A percentile compares a stretch with the other conserved stretches of the same genome.
These are phyloP conservation scores for Mohoua ochrocephala DNA, from an alignment of 2,113 vertebrate species.

Conservation along the genomic window DNA sequence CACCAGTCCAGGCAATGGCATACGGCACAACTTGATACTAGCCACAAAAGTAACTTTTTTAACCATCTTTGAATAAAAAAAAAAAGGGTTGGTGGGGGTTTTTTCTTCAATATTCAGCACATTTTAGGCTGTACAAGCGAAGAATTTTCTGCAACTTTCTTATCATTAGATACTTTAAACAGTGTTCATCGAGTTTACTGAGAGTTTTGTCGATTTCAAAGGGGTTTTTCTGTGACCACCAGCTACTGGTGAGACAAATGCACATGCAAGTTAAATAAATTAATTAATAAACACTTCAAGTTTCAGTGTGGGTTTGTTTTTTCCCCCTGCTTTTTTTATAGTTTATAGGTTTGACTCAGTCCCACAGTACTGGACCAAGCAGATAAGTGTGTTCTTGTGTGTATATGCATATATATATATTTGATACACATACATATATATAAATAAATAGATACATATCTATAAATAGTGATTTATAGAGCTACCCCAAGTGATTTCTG, in stretches of 20 bases:
- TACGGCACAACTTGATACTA: neutral
- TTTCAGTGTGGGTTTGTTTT: neutral
- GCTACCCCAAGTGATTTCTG: neutral
- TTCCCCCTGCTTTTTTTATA: neutral
- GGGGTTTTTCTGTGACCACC: slow-evolving; percentile 53
- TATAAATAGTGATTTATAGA: neutral
- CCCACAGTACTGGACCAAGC: neutral
- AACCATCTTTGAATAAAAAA: slow-evolving; percentile 57
- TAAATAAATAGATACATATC: neutral
- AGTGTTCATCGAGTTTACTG: slow-evolving; percentile 56
- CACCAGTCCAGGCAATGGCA: neutral
- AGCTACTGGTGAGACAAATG: slow-evolving; percentile 62
- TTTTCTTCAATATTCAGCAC: slow-evolving; percentile 58
- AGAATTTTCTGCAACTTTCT: slow-evolving; percentile 73
- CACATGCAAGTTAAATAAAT: slow-evolving; percentile 70
- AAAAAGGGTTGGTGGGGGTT: neutral
- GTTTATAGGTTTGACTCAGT: neutral
- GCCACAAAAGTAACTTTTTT: slow-evolving; percentile 30
- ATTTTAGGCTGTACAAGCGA: slow-evolving; percentile 58
- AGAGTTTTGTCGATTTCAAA: slow-evolving; percentile 53
- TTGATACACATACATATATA: neutral
- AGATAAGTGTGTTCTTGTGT: neutral
- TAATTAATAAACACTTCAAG: slow-evolving; percentile 56
- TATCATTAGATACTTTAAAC: slow-evolving; percentile 61
- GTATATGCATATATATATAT: no score